These are phyloP conservation scores for Battus philenor DNA, from an alignment of 1,140 invertebrate genomes.

Conservation along the genomic window DNA sequence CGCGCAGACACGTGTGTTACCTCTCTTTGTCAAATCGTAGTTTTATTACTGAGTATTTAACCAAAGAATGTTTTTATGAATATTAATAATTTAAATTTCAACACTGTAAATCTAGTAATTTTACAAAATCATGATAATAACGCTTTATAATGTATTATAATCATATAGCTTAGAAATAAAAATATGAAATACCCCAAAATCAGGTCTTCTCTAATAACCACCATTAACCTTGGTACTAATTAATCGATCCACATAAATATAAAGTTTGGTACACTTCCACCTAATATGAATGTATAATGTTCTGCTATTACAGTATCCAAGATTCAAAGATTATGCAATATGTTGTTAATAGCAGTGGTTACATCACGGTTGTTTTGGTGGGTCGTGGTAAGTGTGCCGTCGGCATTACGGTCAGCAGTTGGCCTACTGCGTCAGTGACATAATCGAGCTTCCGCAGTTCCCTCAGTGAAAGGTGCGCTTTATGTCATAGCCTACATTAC, in stretches of 20 bases:
- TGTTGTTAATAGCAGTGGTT: constrained; percentile 43
- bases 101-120: too few relatives aligned
- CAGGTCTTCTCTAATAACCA: constrained; percentile 6
- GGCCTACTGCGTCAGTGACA: constrained; percentile 58
- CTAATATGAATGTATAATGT: constrained; percentile 12
- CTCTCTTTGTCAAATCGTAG: too few relatives aligned
- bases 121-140: too few relatives aligned
- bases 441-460: constrained; percentile 62
- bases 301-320: constrained; percentile 30
- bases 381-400: constrained; percentile 67
- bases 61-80: too few relatives aligned
- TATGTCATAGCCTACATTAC: constrained; percentile 32
- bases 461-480: constrained; percentile 62
- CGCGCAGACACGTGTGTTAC: too few relatives aligned
- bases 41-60: too few relatives aligned
- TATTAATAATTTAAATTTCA: too few relatives aligned
- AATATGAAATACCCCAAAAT: too few relatives aligned
- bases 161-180: too few relatives aligned
- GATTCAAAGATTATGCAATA: constrained; percentile 53
- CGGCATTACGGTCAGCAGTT: constrained; percentile 62
- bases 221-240: constrained; percentile 9
- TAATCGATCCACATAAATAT: constrained; percentile 9
- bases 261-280: not conserved
- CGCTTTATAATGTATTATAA: too few relatives aligned
- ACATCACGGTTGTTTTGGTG: constrained; percentile 65